Percentiles rank a stretch among this genome's conserved stretches.
These are phyloP conservation scores for Otolemur crassicaudatus DNA, from an alignment of 2,797 vertebrate genomes.

Conservation along the genomic window DNA sequence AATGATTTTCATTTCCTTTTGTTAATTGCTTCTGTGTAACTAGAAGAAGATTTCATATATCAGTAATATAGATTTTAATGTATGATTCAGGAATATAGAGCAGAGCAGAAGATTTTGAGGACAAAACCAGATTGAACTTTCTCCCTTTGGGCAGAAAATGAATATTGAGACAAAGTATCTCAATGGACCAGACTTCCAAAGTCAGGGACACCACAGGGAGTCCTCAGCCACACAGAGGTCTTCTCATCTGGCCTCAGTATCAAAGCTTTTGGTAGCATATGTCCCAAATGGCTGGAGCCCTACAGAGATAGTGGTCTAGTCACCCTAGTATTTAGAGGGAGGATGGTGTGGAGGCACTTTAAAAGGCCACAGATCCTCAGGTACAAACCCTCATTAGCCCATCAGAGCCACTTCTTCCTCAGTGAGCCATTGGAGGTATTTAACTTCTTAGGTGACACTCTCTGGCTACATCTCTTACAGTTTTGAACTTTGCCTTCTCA, in stretches of 20 bases:
- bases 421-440: background rate
- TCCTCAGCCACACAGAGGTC: background rate
- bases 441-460: background rate
- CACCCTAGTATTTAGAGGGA: background rate
- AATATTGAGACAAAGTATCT: background rate
- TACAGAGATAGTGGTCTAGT: background rate
- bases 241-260: background rate
- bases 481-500: background rate
- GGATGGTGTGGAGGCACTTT: background rate
- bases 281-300: background rate
- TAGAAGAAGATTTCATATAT: background rate
- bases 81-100: background rate
- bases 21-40: background rate
- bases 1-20: background rate
- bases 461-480: background rate
- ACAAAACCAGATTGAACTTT: background rate
- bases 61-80: background rate
- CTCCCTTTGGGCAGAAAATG: background rate
- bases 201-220: background rate
- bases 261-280: background rate
- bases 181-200: background rate
- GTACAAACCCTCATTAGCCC: background rate
- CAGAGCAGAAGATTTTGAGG: background rate
- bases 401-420: background rate
- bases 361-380: background rate